Evolutionary conservation across 2,888 invertebrate genomes (phyloP).

Genomic region (Drosophila seclusa): DNA sequence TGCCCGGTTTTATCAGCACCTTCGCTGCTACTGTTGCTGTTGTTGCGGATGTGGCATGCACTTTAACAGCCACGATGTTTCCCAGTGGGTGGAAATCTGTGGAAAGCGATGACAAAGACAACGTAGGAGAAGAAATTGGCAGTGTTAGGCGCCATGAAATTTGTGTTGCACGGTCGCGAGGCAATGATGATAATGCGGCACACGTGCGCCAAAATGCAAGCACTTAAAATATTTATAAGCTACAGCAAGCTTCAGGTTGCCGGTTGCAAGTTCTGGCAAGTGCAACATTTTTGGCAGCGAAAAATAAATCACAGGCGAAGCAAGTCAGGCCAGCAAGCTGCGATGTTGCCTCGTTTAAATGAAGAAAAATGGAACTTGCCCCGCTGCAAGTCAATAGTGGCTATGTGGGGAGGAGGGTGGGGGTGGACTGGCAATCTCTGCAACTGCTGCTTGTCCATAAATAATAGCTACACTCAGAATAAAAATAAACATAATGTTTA

Average conservation of each 20-base stretch:
- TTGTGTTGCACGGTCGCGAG: slow-evolving; percentile 25
- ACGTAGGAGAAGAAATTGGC: neutral
- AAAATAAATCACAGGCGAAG: slow-evolving; percentile 69
- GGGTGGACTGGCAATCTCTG: slow-evolving; percentile 34
- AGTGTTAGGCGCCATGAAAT: slow-evolving; percentile 35
- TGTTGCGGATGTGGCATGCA: neutral
- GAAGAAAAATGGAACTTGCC: slow-evolving; percentile 70
- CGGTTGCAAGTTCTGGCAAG: slow-evolving; percentile 12
- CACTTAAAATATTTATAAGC: slow-evolving; percentile 79
- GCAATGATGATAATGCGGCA: slow-evolving; percentile 74
- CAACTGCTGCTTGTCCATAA: slow-evolving; percentile 52
- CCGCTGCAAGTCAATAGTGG: slow-evolving; percentile 44
- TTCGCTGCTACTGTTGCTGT: neutral
- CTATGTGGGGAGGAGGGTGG: slow-evolving; percentile 8
- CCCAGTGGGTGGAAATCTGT: slow-evolving; percentile 44
- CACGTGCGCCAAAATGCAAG: slow-evolving; percentile 79
- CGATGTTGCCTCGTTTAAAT: slow-evolving; percentile 58
- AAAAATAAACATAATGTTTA: neutral
- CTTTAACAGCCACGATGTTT: slow-evolving; percentile 51
- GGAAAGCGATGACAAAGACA: slow-evolving; percentile 49
- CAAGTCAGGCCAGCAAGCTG: slow-evolving; percentile 30
- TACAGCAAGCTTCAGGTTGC: slow-evolving; percentile 34
- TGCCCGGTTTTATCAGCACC: slow-evolving; percentile 11
- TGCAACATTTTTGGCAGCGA: slow-evolving; percentile 56
- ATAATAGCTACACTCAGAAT: slow-evolving; percentile 38